Percentiles rank a stretch among this genome's conserved stretches.
Conservation (phyloP, 2,113 vertebrate genomes). For the Gallinago media region DNA sequence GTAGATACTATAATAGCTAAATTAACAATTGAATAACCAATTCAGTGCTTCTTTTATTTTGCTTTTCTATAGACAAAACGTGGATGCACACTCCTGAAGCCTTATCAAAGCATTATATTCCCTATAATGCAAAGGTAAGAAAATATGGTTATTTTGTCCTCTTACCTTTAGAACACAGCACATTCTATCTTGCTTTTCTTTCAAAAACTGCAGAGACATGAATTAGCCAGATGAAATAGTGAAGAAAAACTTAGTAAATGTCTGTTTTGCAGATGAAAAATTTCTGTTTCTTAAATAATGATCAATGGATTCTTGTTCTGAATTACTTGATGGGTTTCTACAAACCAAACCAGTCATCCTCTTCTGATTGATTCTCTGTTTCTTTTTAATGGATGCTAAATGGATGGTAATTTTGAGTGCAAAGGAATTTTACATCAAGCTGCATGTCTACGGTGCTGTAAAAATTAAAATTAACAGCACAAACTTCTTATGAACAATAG, state of each 20-base stretch:
- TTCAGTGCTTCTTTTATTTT: conserved; percentile 66
- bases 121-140: conserved; percentile 97
- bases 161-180: neutral
- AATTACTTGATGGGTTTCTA: neutral
- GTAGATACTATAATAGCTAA: neutral
- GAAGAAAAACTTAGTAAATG: neutral
- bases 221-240: neutral
- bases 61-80: conserved; percentile 92
- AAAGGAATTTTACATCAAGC: neutral
- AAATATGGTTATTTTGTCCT: neutral
- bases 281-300: neutral
- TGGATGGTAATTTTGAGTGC: neutral
- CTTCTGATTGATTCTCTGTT: neutral
- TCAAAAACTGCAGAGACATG: neutral
- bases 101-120: conserved; percentile 96
- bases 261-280: neutral
- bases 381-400: neutral
- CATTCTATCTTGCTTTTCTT: neutral
- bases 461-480: neutral
- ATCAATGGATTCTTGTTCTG: neutral
- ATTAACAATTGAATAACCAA: neutral
- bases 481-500: neutral
- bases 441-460: neutral
- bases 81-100: conserved; percentile 99
- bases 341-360: neutral